Conservation (phyloP, 1,140 invertebrate genomes). For the Bactericera cockerelli region DNA sequence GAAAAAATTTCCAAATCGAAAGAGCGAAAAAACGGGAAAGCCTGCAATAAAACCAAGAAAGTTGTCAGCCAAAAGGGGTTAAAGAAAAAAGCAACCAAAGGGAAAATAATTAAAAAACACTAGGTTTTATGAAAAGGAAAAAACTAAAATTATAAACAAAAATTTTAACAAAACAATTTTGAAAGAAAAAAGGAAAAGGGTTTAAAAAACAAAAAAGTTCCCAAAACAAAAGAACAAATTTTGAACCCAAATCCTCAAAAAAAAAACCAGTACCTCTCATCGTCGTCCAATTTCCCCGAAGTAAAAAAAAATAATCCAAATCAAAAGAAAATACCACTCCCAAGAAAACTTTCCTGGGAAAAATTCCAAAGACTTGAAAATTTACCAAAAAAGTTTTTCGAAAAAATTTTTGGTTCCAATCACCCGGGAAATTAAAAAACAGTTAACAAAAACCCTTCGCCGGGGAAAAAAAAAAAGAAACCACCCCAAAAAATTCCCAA, state of each 20-base stretch:
- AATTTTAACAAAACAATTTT: neutral
- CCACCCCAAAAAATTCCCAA: neutral
- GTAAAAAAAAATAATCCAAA: neutral
- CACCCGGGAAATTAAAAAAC: neutral
- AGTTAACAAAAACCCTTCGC: neutral
- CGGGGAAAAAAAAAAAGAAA: neutral
- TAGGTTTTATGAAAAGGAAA: neutral
- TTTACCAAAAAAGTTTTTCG: neutral
- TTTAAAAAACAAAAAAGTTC: neutral
- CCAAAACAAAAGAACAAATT: neutral
- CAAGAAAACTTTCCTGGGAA: neutral
- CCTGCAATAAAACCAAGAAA: neutral
- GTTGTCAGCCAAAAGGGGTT: neutral
- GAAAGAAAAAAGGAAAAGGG: neutral
- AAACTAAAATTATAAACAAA: neutral
- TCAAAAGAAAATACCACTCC: neutral
- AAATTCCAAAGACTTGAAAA: neutral
- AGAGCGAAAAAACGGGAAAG: neutral
- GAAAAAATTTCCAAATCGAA: conserved; percentile 7
- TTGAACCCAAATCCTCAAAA: neutral
- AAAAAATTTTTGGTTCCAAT: conserved; percentile 1
- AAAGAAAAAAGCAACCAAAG: neutral
- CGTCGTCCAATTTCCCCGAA: neutral
- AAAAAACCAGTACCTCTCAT: conserved; percentile 2
- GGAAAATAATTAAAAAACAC: neutral